These are phyloP conservation scores for Slavum lentiscoides DNA, from an alignment of 2,888 invertebrate species.

Conservation along the genomic window DNA sequence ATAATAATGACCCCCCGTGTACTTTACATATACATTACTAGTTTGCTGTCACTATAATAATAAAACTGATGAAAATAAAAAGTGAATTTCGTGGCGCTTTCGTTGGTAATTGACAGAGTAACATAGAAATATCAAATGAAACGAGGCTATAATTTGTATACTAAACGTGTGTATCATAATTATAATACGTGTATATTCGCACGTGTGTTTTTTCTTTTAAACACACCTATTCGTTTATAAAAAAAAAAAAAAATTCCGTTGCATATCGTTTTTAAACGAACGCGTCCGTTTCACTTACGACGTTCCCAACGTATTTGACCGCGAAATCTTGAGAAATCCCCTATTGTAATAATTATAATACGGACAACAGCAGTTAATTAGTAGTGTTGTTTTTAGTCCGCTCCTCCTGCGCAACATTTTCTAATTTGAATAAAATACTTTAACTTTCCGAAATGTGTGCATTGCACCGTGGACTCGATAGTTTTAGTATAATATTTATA, in stretches of 20 bases:
- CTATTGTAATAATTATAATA: constrained; percentile 17
- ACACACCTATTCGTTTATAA: too few relatives aligned
- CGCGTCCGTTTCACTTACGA: constrained; percentile 33
- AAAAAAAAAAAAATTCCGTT: too few relatives aligned
- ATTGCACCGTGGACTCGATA: neutral
- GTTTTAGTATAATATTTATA: neutral
- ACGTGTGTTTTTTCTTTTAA: neutral
- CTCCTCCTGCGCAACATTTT: constrained; percentile 32
- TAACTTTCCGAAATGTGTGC: neutral
- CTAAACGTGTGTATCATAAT: neutral
- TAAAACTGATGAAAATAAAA: neutral
- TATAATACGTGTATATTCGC: neutral
- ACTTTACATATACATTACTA: too few relatives aligned
- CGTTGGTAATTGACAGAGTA: neutral
- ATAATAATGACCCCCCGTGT: too few relatives aligned
- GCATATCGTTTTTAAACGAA: constrained; percentile 11
- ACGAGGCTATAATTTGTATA: neutral
- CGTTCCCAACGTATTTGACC: constrained; percentile 38
- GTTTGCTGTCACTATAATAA: neutral
- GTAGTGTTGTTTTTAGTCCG: neutral
- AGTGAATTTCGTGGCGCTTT: neutral
- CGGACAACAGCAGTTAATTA: constrained; percentile 5
- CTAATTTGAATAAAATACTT: constrained; percentile 33
- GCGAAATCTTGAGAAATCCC: constrained; percentile 52
- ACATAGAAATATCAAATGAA: neutral